phyloP scores from a whole-genome alignment of 2,888 invertebrate genomes.

The Danaus chrysippus region DNA sequence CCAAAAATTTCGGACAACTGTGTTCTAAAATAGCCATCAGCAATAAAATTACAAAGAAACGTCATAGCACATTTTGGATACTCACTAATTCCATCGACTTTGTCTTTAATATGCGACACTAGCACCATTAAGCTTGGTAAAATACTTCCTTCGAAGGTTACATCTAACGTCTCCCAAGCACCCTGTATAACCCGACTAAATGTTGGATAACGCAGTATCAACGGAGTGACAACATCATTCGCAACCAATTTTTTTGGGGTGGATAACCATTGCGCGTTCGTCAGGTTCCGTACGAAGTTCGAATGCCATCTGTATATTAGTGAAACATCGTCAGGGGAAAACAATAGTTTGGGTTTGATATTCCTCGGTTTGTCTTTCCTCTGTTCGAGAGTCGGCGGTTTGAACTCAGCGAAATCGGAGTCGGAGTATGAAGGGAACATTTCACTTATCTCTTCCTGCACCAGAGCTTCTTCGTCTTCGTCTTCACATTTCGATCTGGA shows the following conservation, averaged over 20 bases:
- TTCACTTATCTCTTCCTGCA: slow-evolving; percentile 81
- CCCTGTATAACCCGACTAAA: slow-evolving; percentile 77
- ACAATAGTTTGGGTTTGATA: slow-evolving; percentile 49
- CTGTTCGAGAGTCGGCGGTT: slow-evolving; percentile 69
- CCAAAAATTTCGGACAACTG: neutral
- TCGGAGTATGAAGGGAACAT: slow-evolving; percentile 85
- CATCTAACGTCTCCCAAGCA: slow-evolving; percentile 73
- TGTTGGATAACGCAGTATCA: slow-evolving; percentile 79
- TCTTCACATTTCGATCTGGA: slow-evolving; percentile 81
- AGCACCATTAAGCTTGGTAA: slow-evolving; percentile 80
- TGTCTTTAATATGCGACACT: slow-evolving; percentile 71
- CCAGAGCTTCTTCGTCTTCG: slow-evolving; percentile 84
- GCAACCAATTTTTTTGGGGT: slow-evolving; percentile 64
- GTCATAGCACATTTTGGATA: slow-evolving; percentile 13
- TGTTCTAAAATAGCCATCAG: neutral
- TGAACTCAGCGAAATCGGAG: slow-evolving; percentile 85
- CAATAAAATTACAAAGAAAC: neutral
- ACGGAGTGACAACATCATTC: slow-evolving; percentile 63
- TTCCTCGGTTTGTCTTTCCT: slow-evolving; percentile 53
- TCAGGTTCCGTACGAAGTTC: slow-evolving; percentile 77
- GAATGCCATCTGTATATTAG: slow-evolving; percentile 81
- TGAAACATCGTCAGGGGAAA: slow-evolving; percentile 77
- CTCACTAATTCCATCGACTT: slow-evolving; percentile 68
- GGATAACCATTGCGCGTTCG: slow-evolving; percentile 80
- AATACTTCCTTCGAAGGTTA: slow-evolving; percentile 72